These are phyloP conservation scores for Macrosiphum euphorbiae DNA, from an alignment of 2,888 invertebrate species.

Conservation along the genomic window DNA sequence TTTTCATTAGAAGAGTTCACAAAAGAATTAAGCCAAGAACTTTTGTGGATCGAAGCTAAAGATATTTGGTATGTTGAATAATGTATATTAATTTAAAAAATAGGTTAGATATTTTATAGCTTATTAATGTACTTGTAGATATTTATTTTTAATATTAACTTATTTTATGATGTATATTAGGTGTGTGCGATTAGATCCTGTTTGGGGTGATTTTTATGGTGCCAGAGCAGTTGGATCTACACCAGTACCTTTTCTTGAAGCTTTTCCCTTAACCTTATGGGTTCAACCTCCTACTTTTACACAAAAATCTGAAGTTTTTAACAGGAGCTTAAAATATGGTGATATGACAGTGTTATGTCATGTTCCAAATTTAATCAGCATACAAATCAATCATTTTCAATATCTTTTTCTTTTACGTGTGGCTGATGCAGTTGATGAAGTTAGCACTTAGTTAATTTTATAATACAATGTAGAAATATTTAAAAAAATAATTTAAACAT, in stretches of 20 bases:
- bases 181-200: slow-evolving; percentile 88
- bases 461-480: slow-evolving; percentile 26
- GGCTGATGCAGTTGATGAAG: slow-evolving; percentile 83
- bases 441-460: slow-evolving; percentile 57
- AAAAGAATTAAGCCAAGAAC: slow-evolving; percentile 71
- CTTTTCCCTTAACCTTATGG: slow-evolving; percentile 91
- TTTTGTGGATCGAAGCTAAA: slow-evolving; percentile 87
- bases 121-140: neutral
- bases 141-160: neutral
- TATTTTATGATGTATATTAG: slow-evolving; percentile 64
- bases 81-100: neutral
- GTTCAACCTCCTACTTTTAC: slow-evolving; percentile 70
- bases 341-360: slow-evolving; percentile 86
- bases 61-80: slow-evolving; percentile 77
- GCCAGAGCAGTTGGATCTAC: slow-evolving; percentile 82
- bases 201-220: slow-evolving; percentile 94
- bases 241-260: slow-evolving; percentile 85
- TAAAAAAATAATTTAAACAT: slow-evolving; percentile 19
- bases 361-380: slow-evolving; percentile 85
- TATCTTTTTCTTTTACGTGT: slow-evolving; percentile 88
- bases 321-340: slow-evolving; percentile 60
- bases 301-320: slow-evolving; percentile 37
- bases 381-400: slow-evolving; percentile 95
- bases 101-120: neutral
- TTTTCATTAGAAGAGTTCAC: slow-evolving; percentile 73